phyloP scores from a whole-genome alignment of 1,140 invertebrate species.

The Neodiprion virginianus region DNA sequence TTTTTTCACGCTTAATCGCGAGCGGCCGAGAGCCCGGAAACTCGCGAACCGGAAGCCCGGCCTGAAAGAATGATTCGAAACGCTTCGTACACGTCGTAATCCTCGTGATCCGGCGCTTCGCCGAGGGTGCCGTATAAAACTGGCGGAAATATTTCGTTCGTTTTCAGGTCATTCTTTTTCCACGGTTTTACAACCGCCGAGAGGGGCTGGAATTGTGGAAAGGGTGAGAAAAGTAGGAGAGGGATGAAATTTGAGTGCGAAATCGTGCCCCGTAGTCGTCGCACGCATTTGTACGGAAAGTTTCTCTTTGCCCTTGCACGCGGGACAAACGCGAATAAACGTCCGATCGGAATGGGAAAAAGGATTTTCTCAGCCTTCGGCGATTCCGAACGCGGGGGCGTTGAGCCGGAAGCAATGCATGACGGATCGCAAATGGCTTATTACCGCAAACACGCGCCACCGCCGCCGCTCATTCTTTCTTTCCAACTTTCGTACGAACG shows the following conservation, averaged over 20 bases:
- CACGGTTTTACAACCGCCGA: background rate
- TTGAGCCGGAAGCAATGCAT: background rate
- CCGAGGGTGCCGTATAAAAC: background rate
- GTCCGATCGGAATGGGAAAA: background rate
- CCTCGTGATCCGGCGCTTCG: background rate
- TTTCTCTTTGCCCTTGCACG: background rate
- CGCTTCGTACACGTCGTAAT: background rate
- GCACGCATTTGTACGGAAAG: background rate
- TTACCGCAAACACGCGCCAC: background rate
- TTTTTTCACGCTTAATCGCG: too few relatives aligned
- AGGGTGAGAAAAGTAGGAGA: too few relatives aligned
- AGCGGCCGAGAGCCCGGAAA: too few relatives aligned
- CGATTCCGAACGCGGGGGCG: background rate
- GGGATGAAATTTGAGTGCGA: background rate
- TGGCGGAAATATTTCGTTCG: background rate
- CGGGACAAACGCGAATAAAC: background rate
- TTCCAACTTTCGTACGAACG: background rate
- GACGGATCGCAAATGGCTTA: constrained; percentile 1
- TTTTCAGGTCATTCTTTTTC: background rate
- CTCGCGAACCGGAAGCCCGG: too few relatives aligned
- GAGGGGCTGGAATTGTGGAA: background rate
- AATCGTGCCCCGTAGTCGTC: background rate
- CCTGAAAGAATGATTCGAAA: too few relatives aligned
- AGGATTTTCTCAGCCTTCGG: background rate
- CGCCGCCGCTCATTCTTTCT: background rate